phyloP scores from a whole-genome alignment of 2,797 vertebrate species.

The Rousettus madagascariensis region DNA sequence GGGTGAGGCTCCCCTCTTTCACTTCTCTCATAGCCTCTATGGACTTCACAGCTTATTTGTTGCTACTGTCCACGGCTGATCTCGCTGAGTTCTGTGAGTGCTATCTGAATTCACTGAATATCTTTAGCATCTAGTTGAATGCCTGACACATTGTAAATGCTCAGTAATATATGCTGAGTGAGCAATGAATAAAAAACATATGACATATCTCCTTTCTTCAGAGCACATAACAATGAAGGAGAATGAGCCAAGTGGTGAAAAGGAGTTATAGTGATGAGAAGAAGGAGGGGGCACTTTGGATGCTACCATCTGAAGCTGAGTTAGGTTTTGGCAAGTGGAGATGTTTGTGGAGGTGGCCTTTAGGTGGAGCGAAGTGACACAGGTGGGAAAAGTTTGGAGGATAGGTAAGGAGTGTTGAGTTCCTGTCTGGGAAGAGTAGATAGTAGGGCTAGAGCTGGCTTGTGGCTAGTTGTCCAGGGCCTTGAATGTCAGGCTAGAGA shows the following conservation, averaged over 20 bases:
- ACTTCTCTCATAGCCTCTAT: not conserved
- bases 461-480: not conserved
- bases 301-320: not conserved
- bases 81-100: not conserved
- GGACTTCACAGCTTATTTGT: not conserved
- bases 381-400: not conserved
- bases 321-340: not conserved
- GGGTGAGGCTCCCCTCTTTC: not conserved
- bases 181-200: not conserved
- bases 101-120: not conserved
- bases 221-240: not conserved
- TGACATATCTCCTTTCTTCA: not conserved
- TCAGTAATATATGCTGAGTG: not conserved
- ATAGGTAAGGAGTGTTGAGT: not conserved
- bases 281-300: not conserved
- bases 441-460: not conserved
- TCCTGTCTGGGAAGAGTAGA: not conserved
- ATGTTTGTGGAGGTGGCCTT: not conserved
- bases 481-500: not conserved
- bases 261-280: not conserved
- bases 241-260: not conserved
- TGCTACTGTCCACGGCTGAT: not conserved
- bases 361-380: not conserved
- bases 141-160: not conserved
- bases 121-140: not conserved